Evolutionary conservation across 2,113 vertebrate species (phyloP), one percentile per base, ranked within the genome.

Genomic region (Noturus placidus): DNA sequence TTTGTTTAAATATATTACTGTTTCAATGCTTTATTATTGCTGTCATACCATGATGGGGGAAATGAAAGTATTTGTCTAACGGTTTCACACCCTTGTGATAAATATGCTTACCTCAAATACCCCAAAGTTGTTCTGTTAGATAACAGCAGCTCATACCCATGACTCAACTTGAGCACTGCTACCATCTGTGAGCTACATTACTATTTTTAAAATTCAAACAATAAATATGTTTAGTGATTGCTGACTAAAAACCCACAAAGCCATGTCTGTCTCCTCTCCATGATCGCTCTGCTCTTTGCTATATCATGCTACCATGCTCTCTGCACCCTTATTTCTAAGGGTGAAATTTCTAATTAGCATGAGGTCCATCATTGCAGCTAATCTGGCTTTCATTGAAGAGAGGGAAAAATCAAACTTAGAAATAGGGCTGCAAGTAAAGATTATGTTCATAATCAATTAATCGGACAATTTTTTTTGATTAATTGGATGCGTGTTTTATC

Each of bases 191-290:
- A 69, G 88, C 33, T n/a, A 19, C 50, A 80, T 77, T 63, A 56
- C 63, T 83, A 70, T 84, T 63, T 84, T 61, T 35, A 67, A 84
- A 84, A 86, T 83, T 84, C 22, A 74, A 86, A 86, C 83, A 81
- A 91, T 85, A 88, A 83, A 59, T 59, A 90, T 88, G 86, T 35
- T 74, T 63, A 69, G 50, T 54, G 82, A 85, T 77, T 82, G 81
- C 82, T 89, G 88, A 83, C 61, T 69, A 79, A 80, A 54, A 80
- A n/a, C 61, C 81, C 54, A 15, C 1, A 7, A 52, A 57, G 22
- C 25, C 72, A 35, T 59, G 77, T 84, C 14, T 25, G 38, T 79
- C n/a, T 46, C 27, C 74, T 80, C 30, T 63, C 10, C 38, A 52
- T 38, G 46, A 83, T 25, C 59, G 30, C 38, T 20, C 27, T 86